These are phyloP conservation scores for Pachyseris speciosa DNA, from an alignment of 64 coral and sea anemone species.

Conservation along the genomic window DNA sequence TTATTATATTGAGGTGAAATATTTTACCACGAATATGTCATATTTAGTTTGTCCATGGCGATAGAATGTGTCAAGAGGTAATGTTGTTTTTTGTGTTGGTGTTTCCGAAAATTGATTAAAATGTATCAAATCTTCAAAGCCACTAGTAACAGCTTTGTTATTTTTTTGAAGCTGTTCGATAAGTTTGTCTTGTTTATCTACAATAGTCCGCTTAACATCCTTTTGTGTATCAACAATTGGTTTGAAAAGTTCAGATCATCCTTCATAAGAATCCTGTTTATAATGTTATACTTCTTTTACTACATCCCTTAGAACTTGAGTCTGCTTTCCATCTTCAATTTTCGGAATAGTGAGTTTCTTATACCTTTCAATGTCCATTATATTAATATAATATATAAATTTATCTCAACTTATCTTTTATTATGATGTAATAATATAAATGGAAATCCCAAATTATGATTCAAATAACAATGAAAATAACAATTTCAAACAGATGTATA, in stretches of 20 bases:
- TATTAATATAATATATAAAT: not conserved
- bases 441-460: no score
- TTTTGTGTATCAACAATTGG: not conserved
- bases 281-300: not conserved
- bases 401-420: not conserved
- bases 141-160: no score
- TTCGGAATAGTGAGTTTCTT: conserved; percentile 27
- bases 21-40: not conserved
- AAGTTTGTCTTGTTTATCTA: not conserved
- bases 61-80: not conserved
- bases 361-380: conserved; percentile 30
- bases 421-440: no score
- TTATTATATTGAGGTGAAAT: not conserved
- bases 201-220: not conserved
- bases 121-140: no score
- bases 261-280: conserved; percentile 36
- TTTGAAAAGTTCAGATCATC: not conserved
- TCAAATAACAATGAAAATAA: no score
- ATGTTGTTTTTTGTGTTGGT: not conserved
- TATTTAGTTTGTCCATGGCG: not conserved
- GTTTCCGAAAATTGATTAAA: not conserved
- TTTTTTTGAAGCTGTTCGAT: no score
- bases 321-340: conserved; percentile 22
- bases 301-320: not conserved
- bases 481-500: no score